These are phyloP conservation scores for Megaceryle alcyon DNA, from an alignment of 2,797 vertebrate species.

Conservation along the genomic window DNA sequence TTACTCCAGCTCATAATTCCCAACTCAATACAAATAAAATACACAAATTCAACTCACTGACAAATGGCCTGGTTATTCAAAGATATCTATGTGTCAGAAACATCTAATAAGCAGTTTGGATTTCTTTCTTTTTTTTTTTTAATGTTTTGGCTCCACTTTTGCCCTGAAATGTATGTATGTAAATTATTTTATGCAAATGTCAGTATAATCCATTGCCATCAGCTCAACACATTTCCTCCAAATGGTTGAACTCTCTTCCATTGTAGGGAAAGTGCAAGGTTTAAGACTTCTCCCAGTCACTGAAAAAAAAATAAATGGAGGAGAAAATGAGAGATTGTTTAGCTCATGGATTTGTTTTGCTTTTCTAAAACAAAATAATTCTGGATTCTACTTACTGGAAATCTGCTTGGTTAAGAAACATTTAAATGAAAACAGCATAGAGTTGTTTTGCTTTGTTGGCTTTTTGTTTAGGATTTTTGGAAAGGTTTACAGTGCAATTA, in stretches of 20 bases:
- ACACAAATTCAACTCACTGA: not conserved
- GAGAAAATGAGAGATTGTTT: conserved; percentile 30
- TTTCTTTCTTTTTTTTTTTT: not conserved
- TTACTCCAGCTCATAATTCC: not conserved
- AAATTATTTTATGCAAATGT: conserved; percentile 45
- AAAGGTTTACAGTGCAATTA: conserved; percentile 43
- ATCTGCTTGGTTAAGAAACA: conserved; percentile 35
- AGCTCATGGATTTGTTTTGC: conserved; percentile 26
- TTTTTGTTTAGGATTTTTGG: conserved; percentile 31
- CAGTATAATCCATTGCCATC: not conserved
- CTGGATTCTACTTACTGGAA: conserved; percentile 43
- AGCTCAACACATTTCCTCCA: conserved; percentile 1
- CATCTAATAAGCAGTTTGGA: not conserved
- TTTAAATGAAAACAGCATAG: conserved; percentile 32
- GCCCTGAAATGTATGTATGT: not conserved
- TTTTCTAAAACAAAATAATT: conserved; percentile 46
- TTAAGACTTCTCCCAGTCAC: not conserved
- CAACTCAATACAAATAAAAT: not conserved
- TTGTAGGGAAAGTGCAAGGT: not conserved
- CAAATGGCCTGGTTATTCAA: not conserved
- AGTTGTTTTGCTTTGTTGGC: not conserved
- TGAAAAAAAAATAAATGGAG: not conserved
- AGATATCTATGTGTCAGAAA: not conserved
- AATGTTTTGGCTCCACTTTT: not conserved
- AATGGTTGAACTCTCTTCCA: not conserved